Base-by-base conservation (phyloP, 1,140 invertebrate genomes). In the Lepidostoma basale region DNA sequence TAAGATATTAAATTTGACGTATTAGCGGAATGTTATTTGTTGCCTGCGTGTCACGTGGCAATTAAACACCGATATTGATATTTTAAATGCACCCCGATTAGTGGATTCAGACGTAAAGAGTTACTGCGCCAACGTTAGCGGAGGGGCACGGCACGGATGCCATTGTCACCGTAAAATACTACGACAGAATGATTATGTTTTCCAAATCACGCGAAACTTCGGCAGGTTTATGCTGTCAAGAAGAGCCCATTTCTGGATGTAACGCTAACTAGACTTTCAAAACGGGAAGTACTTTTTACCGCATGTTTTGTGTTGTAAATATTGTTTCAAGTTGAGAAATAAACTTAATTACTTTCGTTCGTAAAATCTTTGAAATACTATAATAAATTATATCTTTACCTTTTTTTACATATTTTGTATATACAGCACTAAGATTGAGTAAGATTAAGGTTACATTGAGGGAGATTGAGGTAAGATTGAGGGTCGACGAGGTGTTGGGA, bases 151-250 rank as follows among this genome's bases (percentile, higher is more conserved):
- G 25, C 18, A 65, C 20, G 39, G 54, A 33, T 25, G 54, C 36
- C n/a, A 54, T 23, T 65, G 33, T 52, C 40, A 49, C 45, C 22
- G 49, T 65, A 40, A 58, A 58, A 45, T 58, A 52, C 20, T 59
- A 58, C 33, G 47, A 58, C 40, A 36, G 44, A 66, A 66, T 66
- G 52, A 66, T 66, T 54, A 59, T 66, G 59, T 40, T 66, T 66
- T 36, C 10, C 12, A 33, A 47, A 66, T 58, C 64, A 66, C 64
- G 64, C 64, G 22, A 66, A 44, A 16, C 10, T 28, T 16, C n/a
- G 25, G 14, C 49, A 18, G 28, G 25, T 36, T 36, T 36, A 36
- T 36, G 26, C 14, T 18, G 26, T 54, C 49, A 54, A 28, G 14
- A 54, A 54, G n/a, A n/a, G 44, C 23, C 20, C 44, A 8, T 23